A percentile compares a stretch with the other conserved stretches of the same genome.
These are phyloP conservation scores for Grallaria varia DNA, from an alignment of 2,113 vertebrate genomes.

Conservation along the genomic window DNA sequence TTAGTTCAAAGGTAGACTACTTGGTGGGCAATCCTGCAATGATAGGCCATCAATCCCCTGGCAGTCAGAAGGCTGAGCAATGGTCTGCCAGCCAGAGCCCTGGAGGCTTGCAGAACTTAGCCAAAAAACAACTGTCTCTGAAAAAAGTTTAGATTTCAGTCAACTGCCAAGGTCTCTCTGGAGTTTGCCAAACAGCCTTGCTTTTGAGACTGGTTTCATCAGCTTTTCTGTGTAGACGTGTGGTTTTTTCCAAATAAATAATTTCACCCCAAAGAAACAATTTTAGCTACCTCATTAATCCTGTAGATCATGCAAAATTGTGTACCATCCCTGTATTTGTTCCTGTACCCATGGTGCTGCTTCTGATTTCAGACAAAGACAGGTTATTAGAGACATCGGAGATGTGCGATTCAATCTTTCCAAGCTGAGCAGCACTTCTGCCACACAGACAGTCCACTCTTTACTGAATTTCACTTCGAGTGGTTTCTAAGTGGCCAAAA, in stretches of 20 bases:
- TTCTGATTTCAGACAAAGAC: background rate
- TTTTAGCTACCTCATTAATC: background rate
- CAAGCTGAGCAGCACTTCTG: background rate
- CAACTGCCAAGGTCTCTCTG: conserved; percentile 7
- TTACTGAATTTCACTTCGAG: rapidly evolving
- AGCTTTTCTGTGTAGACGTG: background rate
- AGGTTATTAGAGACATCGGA: background rate
- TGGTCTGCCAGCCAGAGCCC: background rate
- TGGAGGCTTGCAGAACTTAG: conserved; percentile 1
- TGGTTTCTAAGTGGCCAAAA: background rate
- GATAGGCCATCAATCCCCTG: conserved; percentile 10
- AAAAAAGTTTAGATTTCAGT: conserved; percentile 25
- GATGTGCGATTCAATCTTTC: background rate
- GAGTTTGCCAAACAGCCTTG: background rate
- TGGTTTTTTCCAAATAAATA: background rate
- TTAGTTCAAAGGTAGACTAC: conserved; percentile 43
- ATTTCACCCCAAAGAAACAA: background rate
- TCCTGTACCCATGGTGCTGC: background rate
- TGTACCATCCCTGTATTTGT: background rate
- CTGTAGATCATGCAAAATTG: background rate
- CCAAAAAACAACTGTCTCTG: conserved; percentile 10
- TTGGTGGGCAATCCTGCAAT: conserved; percentile 20
- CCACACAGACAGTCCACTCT: background rate
- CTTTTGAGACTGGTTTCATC: background rate
- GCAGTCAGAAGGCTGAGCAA: background rate